Evolutionary conservation across 1,140 invertebrate genomes (phyloP).

Genomic region (Lepidurus arcticus): DNA sequence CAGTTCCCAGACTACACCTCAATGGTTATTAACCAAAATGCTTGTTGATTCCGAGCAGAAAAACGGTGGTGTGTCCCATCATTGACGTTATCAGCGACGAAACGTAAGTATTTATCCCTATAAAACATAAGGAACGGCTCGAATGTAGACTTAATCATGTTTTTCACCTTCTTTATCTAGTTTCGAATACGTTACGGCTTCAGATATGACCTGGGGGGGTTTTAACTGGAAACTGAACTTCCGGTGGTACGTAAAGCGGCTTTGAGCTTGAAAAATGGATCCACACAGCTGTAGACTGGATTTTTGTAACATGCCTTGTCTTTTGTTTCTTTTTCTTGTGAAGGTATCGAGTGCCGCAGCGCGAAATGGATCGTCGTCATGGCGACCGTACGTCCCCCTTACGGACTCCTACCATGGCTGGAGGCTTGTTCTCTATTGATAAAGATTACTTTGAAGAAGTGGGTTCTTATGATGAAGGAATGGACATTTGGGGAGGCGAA

Average conservation of each 20-base stretch:
- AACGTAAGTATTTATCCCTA: conserved; percentile 78
- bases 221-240: conserved; percentile 99
- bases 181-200: conserved; percentile 59
- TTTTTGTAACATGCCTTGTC: neutral
- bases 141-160: conserved; percentile 93
- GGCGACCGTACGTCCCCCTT: conserved; percentile 84
- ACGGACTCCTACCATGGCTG: conserved; percentile 97
- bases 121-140: conserved; percentile 50
- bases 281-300: neutral
- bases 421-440: conserved; percentile 94
- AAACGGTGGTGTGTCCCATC: conserved; percentile 92
- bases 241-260: conserved; percentile 64
- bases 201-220: conserved; percentile 93
- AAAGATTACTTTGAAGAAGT: conserved; percentile 95
- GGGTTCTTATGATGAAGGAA: conserved; percentile 95
- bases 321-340: conserved; percentile 30
- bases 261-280: conserved; percentile 23
- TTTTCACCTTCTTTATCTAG: conserved; percentile 96
- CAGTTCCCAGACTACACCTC: neutral
- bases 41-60: conserved; percentile 48
- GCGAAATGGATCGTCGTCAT: conserved; percentile 84
- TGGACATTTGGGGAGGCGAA: conserved; percentile 99
- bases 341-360: conserved; percentile 91
- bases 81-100: conserved; percentile 98
- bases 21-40: neutral